These are phyloP conservation scores for Pimpla rufipes DNA, from an alignment of 2,888 invertebrate species.

Conservation along the genomic window DNA sequence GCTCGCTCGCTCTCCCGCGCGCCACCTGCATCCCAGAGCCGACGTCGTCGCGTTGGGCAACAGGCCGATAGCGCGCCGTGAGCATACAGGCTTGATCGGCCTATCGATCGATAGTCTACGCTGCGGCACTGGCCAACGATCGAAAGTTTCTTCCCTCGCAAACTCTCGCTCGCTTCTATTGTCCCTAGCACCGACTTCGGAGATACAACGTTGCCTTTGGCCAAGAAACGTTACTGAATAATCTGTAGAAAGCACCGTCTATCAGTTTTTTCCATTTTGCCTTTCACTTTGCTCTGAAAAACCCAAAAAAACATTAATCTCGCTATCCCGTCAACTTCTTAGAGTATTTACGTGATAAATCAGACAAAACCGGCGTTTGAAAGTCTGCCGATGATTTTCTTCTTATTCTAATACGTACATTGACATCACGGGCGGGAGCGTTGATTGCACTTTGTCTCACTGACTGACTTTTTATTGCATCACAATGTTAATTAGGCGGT, in stretches of 20 bases:
- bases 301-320: neutral
- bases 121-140: neutral
- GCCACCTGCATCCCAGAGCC: conserved; percentile 27
- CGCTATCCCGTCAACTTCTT: neutral
- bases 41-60: conserved; percentile 32
- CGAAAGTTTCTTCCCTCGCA: neutral
- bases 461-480: neutral
- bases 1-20: conserved; percentile 13
- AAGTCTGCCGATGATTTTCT: neutral
- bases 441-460: neutral
- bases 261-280: neutral
- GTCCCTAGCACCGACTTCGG: neutral
- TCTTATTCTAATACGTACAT: neutral
- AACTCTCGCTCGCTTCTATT: conserved; percentile 10
- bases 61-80: conserved; percentile 7
- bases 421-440: neutral
- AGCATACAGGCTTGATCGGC: neutral
- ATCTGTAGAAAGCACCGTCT: neutral
- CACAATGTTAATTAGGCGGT: neutral
- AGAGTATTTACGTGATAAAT: neutral
- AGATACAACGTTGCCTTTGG: neutral
- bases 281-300: conserved; percentile 10
- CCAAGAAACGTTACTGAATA: neutral
- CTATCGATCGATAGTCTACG: conserved; percentile 21
- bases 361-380: neutral